A percentile compares a stretch with the other conserved stretches of the same genome.
phyloP scores from a whole-genome alignment of 2,113 vertebrate species.

The Saguinus midas region DNA sequence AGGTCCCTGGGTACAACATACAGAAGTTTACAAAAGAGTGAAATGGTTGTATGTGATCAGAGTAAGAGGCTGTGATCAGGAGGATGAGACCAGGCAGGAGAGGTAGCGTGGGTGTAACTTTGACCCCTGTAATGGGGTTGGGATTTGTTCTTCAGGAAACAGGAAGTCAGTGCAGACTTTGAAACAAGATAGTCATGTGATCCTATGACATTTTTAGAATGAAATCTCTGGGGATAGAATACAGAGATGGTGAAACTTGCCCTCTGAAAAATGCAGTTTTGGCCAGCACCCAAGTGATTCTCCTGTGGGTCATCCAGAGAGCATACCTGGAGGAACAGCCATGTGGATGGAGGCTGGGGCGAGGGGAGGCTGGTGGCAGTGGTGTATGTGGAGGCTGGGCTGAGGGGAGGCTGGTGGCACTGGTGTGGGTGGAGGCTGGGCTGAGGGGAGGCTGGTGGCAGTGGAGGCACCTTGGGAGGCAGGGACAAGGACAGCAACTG shows the following conservation, averaged over 20 bases:
- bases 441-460: not conserved
- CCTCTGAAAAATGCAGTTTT: not conserved
- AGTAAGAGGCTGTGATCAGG: not conserved
- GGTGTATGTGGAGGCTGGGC: fast-evolving
- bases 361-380: no score
- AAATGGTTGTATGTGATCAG: not conserved
- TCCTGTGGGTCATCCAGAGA: not conserved
- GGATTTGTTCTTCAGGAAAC: not conserved
- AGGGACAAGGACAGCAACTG: not conserved
- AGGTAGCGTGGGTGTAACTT: not conserved
- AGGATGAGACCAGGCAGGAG: not conserved
- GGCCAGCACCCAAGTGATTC: not conserved
- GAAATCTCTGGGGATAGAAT: not conserved
- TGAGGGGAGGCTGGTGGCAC: no score
- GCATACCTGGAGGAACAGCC: not conserved
- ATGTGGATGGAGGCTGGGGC: not conserved
- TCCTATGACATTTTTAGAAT: not conserved
- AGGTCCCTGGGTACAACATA: not conserved
- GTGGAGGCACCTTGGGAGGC: not conserved
- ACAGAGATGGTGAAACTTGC: not conserved
- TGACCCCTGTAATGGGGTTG: no score
- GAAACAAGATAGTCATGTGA: not conserved
- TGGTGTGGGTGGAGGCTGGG: no score
- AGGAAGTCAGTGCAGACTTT: not conserved
- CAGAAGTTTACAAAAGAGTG: not conserved